A percentile compares a stretch with the other conserved stretches of the same genome.
These are phyloP conservation scores for Acrocephalus arundinaceus DNA, from an alignment of 2,113 vertebrate genomes.

Conservation along the genomic window DNA sequence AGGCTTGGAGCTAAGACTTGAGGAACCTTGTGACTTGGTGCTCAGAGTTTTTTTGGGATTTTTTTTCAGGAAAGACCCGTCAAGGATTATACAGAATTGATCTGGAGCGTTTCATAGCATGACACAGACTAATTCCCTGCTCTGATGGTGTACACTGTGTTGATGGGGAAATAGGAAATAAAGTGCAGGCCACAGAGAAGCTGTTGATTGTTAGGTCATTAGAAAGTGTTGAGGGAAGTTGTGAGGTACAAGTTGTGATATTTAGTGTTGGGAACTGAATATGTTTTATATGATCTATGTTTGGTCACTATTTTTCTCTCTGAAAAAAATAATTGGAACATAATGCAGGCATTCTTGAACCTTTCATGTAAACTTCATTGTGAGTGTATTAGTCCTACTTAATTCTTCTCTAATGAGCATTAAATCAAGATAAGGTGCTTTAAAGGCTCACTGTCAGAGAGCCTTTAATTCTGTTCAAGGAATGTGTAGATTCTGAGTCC, in stretches of 20 bases:
- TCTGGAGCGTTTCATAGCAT: not conserved
- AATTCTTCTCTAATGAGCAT: constrained; percentile 1
- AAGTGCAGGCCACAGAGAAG: not conserved
- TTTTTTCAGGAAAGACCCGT: not conserved
- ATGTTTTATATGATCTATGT: not conserved
- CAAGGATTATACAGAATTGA: not conserved
- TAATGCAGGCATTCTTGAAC: not conserved
- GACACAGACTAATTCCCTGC: not conserved
- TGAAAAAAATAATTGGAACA: not conserved
- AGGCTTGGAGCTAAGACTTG: not conserved
- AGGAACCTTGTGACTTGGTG: not conserved
- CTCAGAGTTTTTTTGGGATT: not conserved
- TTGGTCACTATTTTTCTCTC: not conserved
- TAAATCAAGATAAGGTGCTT: not conserved
- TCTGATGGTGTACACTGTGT: not conserved
- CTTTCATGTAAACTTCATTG: not conserved
- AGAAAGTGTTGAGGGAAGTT: not conserved
- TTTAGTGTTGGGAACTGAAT: not conserved
- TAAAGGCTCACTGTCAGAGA: not conserved
- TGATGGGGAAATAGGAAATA: not conserved
- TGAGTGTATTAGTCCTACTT: not conserved
- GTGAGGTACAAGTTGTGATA: not conserved
- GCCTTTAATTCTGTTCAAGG: not conserved
- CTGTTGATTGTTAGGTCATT: not conserved
- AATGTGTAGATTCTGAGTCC: not conserved